Evolutionary conservation across 2,797 vertebrate genomes (phyloP).

Genomic region (Anguilla pacifica): DNA sequence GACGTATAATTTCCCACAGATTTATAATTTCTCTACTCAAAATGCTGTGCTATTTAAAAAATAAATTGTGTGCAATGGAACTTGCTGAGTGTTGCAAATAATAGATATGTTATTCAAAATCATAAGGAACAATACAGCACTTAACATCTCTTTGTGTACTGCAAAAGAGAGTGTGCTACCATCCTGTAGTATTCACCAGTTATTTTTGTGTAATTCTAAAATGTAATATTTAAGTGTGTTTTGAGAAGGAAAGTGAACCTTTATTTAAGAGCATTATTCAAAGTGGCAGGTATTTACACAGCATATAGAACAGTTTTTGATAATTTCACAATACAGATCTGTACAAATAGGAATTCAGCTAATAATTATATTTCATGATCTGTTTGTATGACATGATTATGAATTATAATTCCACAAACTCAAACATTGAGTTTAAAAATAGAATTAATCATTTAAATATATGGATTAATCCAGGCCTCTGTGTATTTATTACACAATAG

Average conservation of each 20-base stretch:
- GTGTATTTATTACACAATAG: not conserved
- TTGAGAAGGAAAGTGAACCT: not conserved
- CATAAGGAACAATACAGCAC: not conserved
- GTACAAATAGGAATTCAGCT: not conserved
- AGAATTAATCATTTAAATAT: not conserved
- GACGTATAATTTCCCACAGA: not conserved
- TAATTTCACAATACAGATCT: not conserved
- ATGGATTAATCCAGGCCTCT: not conserved
- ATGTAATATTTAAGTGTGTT: not conserved
- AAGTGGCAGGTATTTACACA: too few relatives aligned
- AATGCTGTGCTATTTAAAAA: not conserved
- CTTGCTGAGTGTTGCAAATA: not conserved
- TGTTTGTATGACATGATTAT: too few relatives aligned
- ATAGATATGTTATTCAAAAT: not conserved
- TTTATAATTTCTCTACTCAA: conserved; percentile 28
- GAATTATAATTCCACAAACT: not conserved
- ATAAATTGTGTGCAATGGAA: conserved; percentile 6
- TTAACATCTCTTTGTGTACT: not conserved
- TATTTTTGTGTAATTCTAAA: not conserved
- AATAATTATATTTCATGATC: not conserved
- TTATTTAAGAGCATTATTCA: too few relatives aligned
- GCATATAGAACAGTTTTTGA: not conserved
- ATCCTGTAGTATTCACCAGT: not conserved
- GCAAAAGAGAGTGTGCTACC: not conserved
- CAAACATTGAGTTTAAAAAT: not conserved